These are phyloP conservation scores for Globicephala melas DNA, from an alignment of 2,113 vertebrate genomes.

Conservation along the genomic window DNA sequence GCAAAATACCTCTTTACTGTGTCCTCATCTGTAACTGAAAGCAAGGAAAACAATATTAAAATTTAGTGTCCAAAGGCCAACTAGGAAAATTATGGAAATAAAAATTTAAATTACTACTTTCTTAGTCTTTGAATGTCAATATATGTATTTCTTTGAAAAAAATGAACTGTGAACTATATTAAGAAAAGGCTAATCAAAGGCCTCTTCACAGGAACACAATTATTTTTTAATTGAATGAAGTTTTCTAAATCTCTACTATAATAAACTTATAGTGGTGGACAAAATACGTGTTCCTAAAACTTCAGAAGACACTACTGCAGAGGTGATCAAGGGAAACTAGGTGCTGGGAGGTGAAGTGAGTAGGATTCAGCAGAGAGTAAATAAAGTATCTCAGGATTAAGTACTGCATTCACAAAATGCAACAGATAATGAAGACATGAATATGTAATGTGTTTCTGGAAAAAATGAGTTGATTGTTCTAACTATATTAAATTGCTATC, in stretches of 20 bases:
- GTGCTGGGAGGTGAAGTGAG: background rate
- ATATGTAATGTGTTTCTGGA: background rate
- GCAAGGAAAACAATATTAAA: constrained; percentile 56
- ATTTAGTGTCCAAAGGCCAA: constrained; percentile 11
- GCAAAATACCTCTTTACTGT: constrained; percentile 98
- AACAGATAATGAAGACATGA: constrained; percentile 30
- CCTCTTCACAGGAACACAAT: background rate
- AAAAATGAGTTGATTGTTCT: background rate
- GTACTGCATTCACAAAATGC: background rate
- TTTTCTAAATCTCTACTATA: background rate
- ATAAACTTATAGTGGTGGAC: background rate
- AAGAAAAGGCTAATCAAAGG: constrained; percentile 32
- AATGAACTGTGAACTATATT: constrained; percentile 16
- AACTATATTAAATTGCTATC: background rate
- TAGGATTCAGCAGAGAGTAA: background rate
- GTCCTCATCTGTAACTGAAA: constrained; percentile 95
- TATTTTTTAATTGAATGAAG: background rate
- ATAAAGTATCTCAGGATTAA: background rate
- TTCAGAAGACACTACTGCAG: background rate
- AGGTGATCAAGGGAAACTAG: background rate
- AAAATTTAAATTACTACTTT: constrained; percentile 26
- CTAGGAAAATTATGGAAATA: background rate
- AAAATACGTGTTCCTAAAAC: constrained; percentile 5
- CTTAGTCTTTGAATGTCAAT: constrained; percentile 32
- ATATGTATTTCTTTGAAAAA: constrained; percentile 27